These are phyloP conservation scores for Listronotus bonariensis DNA, from an alignment of 1,140 invertebrate species.

Conservation along the genomic window DNA sequence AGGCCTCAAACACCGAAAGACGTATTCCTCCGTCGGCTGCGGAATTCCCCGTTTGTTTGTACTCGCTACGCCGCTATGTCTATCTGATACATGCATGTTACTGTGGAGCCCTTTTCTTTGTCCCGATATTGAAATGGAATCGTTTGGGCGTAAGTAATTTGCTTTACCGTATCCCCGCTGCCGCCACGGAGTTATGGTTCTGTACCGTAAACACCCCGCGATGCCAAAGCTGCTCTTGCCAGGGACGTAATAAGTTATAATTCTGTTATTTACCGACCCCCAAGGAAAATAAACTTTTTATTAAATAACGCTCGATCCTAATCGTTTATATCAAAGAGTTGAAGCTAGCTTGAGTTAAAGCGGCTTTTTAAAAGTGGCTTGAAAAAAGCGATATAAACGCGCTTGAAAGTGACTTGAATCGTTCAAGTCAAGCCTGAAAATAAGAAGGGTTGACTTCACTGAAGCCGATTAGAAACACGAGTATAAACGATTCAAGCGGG, in stretches of 20 bases:
- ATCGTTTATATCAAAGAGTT: no score
- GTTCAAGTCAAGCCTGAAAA: no score
- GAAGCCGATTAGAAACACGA: no score
- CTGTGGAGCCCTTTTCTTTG: conserved; percentile 53
- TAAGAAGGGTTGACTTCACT: no score
- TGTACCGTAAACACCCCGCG: conserved; percentile 34
- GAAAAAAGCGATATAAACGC: no score
- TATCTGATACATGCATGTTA: conserved; percentile 49
- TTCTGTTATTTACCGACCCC: neutral
- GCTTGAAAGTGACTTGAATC: no score
- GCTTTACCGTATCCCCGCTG: conserved; percentile 51
- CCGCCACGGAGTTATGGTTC: conserved; percentile 34
- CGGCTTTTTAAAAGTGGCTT: no score
- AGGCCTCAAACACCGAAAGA: neutral
- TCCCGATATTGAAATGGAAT: conserved; percentile 59
- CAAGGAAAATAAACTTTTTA: no score
- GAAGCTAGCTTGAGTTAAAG: no score
- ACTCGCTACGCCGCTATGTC: conserved; percentile 28
- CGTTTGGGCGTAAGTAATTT: conserved; percentile 60
- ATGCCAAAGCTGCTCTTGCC: conserved; percentile 25
- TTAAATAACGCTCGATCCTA: no score
- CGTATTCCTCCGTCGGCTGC: neutral
- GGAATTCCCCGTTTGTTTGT: conserved; percentile 26
- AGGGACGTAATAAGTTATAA: neutral
- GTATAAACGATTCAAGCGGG: no score